Percentiles rank a stretch among this genome's conserved stretches.
Conservation (phyloP, 2,888 invertebrate species). For the Nezara viridula region DNA sequence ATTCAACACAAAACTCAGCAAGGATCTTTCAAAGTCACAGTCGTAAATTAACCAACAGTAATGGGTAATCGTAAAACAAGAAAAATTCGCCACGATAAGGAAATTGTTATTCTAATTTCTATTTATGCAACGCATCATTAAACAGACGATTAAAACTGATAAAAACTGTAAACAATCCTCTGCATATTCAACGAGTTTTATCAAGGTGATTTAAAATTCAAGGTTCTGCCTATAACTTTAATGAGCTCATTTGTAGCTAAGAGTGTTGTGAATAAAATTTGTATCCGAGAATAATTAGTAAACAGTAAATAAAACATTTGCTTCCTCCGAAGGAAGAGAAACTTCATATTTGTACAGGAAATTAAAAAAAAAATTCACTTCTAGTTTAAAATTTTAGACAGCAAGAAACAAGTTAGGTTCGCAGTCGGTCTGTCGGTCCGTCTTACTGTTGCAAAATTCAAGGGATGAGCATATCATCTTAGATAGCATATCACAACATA, state of each 20-base stretch:
- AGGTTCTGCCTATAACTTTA: background rate
- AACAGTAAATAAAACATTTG: too few species aligned
- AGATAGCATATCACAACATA: too few species aligned
- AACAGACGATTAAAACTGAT: background rate
- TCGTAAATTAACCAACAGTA: background rate
- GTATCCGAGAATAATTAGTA: background rate
- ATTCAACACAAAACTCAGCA: background rate
- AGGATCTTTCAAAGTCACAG: background rate
- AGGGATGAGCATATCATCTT: too few species aligned
- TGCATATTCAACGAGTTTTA: constrained; percentile 31
- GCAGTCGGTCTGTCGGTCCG: too few species aligned
- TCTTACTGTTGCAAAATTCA: too few species aligned
- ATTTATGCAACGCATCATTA: background rate
- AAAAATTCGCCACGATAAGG: background rate
- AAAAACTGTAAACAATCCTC: constrained; percentile 13
- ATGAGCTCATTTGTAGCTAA: background rate
- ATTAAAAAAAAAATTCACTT: too few species aligned
- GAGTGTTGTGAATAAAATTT: background rate
- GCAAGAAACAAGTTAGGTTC: too few species aligned
- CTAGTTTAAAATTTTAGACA: too few species aligned
- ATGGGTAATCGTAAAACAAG: background rate
- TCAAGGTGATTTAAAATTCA: constrained; percentile 44
- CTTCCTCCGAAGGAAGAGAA: too few species aligned
- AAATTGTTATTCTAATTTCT: background rate
- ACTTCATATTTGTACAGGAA: too few species aligned